A percentile compares a stretch with the other conserved stretches of the same genome.
Conservation (phyloP, 2,113 vertebrate genomes). For the Motacilla tschutschensis region DNA sequence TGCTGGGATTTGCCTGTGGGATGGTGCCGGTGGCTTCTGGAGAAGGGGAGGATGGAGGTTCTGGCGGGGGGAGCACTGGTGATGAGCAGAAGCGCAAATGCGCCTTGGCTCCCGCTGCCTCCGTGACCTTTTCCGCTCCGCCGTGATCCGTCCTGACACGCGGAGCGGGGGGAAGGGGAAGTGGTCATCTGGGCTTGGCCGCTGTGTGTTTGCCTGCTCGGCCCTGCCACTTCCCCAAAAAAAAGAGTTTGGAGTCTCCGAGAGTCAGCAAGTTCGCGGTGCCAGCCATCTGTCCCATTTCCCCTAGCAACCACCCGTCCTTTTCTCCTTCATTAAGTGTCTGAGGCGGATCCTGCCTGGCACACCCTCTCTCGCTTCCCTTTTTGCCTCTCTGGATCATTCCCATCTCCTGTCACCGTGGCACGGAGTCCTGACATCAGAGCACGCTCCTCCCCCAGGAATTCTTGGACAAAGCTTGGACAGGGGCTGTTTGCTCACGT, state of each 20-base stretch:
- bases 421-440: neutral
- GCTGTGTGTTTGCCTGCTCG: neutral
- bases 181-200: neutral
- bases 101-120: neutral
- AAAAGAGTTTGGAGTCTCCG: neutral
- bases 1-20: neutral
- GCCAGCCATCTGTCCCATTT: constrained; percentile 55
- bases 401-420: neutral
- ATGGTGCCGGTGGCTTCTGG: neutral
- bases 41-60: neutral
- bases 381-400: neutral
- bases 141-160: neutral
- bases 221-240: neutral
- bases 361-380: neutral
- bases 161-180: rapidly evolving
- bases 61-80: neutral
- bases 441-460: neutral
- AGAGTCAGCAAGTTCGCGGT: constrained; percentile 27
- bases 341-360: constrained; percentile 10
- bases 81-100: neutral
- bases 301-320: constrained; percentile 37
- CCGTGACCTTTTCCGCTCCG: neutral
- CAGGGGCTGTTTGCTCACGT: neutral
- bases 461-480: neutral
- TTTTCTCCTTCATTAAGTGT: constrained; percentile 12